A percentile compares a stretch with the other conserved stretches of the same genome.
phyloP scores from a whole-genome alignment of 1,140 invertebrate species.

The Eupristina koningsbergeri region DNA sequence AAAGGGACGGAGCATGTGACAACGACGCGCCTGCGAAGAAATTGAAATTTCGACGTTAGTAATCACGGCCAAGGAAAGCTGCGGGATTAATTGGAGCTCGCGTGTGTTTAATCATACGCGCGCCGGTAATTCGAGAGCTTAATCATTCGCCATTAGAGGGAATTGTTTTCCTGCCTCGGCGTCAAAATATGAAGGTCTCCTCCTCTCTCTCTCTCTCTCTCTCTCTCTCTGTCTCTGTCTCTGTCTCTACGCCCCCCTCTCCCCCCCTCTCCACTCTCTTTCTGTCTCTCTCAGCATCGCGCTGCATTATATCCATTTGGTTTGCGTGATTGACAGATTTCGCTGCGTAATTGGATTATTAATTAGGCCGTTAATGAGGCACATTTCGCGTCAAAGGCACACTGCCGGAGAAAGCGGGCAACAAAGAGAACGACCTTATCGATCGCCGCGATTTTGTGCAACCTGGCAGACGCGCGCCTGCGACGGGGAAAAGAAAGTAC shows the following conservation, averaged over 20 bases:
- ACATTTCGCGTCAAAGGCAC: constrained; percentile 62
- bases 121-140: constrained; percentile 36
- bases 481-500: constrained; percentile 51
- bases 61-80: constrained; percentile 16
- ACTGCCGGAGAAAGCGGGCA: constrained; percentile 3
- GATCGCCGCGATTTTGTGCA: constrained; percentile 53
- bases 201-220: neutral
- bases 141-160: constrained; percentile 49
- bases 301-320: constrained; percentile 34
- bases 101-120: neutral
- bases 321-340: constrained; percentile 62
- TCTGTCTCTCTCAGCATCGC: neutral
- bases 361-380: constrained; percentile 74
- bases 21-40: neutral
- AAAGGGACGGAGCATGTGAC: neutral
- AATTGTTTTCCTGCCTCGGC: constrained; percentile 37
- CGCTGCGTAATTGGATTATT: constrained; percentile 73
- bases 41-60: constrained; percentile 19
- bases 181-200: constrained; percentile 49
- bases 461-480: neutral
- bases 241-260: neutral
- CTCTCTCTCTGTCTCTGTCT: too few species aligned
- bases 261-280: neutral
- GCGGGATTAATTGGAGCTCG: constrained; percentile 34
- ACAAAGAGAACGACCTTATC: constrained; percentile 56